Percentiles rank a stretch among this genome's conserved stretches.
These are phyloP conservation scores for Agelas oroides DNA, from an alignment of 37 sponge, comb jelly and placozoan genomes.

Conservation along the genomic window DNA sequence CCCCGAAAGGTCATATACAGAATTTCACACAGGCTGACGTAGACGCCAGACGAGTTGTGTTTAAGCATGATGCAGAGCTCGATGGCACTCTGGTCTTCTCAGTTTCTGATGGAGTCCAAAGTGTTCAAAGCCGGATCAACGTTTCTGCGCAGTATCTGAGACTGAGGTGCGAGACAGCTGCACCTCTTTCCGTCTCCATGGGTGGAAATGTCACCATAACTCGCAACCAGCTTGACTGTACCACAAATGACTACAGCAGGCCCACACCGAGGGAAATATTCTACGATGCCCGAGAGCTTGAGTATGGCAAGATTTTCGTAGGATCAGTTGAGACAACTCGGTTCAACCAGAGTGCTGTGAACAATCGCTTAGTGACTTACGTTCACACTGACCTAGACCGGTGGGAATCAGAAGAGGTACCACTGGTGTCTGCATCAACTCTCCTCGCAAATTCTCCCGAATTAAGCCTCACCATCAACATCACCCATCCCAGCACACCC, in stretches of 20 bases:
- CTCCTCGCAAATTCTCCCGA: background rate
- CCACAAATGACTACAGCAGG: conserved; percentile 13
- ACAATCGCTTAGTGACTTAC: conserved; percentile 14
- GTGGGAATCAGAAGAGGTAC: conserved; percentile 51
- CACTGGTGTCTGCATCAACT: conserved; percentile 11
- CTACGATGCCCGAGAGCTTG: background rate
- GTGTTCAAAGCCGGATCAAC: background rate
- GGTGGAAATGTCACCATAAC: conserved; percentile 2
- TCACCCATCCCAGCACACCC: conserved; percentile 21
- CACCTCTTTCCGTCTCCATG: background rate
- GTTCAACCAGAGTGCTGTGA: conserved; percentile 40
- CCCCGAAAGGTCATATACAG: background rate
- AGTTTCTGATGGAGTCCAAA: conserved; percentile 30
- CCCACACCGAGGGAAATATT: background rate
- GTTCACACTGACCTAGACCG: conserved; percentile 53
- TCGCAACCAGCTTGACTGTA: background rate
- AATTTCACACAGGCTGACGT: conserved; percentile 65
- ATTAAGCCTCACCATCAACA: background rate
- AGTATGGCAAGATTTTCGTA: conserved; percentile 34
- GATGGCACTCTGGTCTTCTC: conserved; percentile 11
- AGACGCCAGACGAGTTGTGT: background rate
- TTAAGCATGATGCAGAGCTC: conserved; percentile 1
- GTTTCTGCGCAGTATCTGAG: background rate
- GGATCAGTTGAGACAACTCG: background rate
- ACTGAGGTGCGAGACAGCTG: conserved; percentile 1